Base-by-base conservation (phyloP, 2,888 invertebrate genomes). In the Troilus luridus region DNA sequence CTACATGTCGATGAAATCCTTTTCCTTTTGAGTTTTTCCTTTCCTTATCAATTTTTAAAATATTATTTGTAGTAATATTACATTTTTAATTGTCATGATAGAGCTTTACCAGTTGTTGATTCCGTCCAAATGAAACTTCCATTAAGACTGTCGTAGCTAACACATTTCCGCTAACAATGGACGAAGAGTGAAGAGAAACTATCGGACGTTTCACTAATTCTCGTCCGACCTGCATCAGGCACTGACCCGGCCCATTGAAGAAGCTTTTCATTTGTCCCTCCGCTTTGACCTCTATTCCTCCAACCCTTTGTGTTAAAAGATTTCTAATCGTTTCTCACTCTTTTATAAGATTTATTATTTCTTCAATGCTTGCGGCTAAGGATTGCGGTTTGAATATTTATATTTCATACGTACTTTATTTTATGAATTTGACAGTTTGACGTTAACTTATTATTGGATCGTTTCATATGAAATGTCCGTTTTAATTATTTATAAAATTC, bases 181-280 rank as follows among this genome's bases (percentile, higher is more conserved):
- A 41, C 72, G 72, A 17, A 41, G 72, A 77, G 27, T 77, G 72
- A 41, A 77, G 72, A 77, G 72, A 77, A 77, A 77, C 72, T 77
- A 77, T 41, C 72, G 41, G 72, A 77, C 72, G 85, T 85, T 85
- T 85, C 85, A n/a, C 56, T 85, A n/a, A 56, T 85, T 56, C n/a
- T 12, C 7, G 56, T 0, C 11, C 85, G 85, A 85, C 85, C 85
- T 85, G 85, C 85, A 56, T 85, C 85, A 85, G 85, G 85, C 56
- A 10, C 85, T 58, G 85, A 85, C 85, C 85, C n/a, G 56, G 21
- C 85, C 81, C 72, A 72, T 72, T 72, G 24, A 77, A 77, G 72
- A 17, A n/a, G 27, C 72, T 77, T 41, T 77, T 77, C 72, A 77
- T 77, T 77, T 77, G 72, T 77, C 41, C 72, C 17, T 41, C 27